phyloP scores from a whole-genome alignment of 2,797 vertebrate species.

The Sebastes alutus region DNA sequence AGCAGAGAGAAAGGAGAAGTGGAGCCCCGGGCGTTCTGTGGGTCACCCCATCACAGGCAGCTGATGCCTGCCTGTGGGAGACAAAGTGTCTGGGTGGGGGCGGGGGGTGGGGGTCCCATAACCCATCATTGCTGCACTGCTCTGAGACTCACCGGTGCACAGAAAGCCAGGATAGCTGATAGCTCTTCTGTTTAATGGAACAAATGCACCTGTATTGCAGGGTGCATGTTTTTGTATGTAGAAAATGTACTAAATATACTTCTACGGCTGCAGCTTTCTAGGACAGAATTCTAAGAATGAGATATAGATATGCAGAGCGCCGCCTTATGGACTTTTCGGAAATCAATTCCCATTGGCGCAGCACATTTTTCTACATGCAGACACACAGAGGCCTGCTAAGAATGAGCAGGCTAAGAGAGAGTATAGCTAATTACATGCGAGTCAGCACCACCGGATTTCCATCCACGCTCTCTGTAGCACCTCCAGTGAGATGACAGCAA shows the following conservation, averaged over 20 bases:
- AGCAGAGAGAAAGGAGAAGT: conserved; percentile 54
- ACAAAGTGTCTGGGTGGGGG: conserved; percentile 34
- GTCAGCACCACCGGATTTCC: conserved; percentile 73
- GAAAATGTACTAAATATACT: neutral
- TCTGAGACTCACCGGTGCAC: conserved; percentile 46
- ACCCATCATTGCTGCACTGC: conserved; percentile 48
- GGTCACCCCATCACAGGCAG: conserved; percentile 65
- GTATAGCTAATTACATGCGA: conserved; percentile 70
- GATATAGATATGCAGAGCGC: neutral
- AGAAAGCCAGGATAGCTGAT: conserved; percentile 29
- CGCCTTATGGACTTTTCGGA: neutral
- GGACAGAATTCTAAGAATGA: conserved; percentile 14
- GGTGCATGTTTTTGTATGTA: neutral
- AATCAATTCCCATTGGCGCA: conserved; percentile 15
- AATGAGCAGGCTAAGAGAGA: conserved; percentile 41
- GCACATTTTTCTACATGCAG: conserved; percentile 29
- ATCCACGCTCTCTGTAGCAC: conserved; percentile 70
- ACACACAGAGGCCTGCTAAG: conserved; percentile 22
- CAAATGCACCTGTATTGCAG: conserved; percentile 23
- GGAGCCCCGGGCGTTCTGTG: conserved; percentile 48
- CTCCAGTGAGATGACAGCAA: conserved; percentile 79
- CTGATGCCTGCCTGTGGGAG: conserved; percentile 60
- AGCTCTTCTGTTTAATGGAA: conserved; percentile 26
- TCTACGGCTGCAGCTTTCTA: conserved; percentile 24
- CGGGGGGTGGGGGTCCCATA: conserved; percentile 31